Evolutionary conservation across 2,888 invertebrate genomes (phyloP).

Genomic region (Polyommatus icarus): DNA sequence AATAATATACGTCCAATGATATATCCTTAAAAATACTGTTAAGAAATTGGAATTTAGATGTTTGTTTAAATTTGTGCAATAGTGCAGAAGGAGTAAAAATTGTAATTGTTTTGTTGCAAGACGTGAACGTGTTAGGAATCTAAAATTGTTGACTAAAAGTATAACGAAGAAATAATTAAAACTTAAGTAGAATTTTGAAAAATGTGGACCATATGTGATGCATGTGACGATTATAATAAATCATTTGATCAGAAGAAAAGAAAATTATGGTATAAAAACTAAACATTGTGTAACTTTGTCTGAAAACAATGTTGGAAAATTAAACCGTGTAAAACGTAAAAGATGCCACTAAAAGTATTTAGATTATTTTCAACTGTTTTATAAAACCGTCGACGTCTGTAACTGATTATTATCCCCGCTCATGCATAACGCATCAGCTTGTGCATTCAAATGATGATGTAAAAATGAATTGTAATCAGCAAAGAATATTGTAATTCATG

Average conservation of each 20-base stretch:
- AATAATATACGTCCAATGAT: neutral
- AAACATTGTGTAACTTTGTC: neutral
- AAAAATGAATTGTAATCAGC: slow-evolving; percentile 38
- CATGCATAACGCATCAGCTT: slow-evolving; percentile 42
- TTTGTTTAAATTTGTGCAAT: neutral
- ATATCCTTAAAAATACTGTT: neutral
- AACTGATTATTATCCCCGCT: slow-evolving; percentile 36
- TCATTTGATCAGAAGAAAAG: neutral
- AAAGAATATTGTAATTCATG: slow-evolving; percentile 38
- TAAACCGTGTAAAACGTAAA: neutral
- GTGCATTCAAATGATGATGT: slow-evolving; percentile 37
- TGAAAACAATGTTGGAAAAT: neutral
- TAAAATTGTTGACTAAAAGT: neutral
- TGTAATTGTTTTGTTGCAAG: neutral
- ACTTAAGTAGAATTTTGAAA: neutral
- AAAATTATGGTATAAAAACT: neutral
- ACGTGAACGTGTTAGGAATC: neutral
- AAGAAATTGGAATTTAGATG: neutral
- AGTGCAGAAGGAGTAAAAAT: neutral
- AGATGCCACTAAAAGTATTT: slow-evolving; percentile 31
- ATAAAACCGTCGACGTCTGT: slow-evolving; percentile 35
- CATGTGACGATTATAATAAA: neutral
- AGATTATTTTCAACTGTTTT: slow-evolving; percentile 36
- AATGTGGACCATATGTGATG: neutral
- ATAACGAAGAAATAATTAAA: neutral